Evolutionary conservation across 2,113 vertebrate genomes (phyloP), one percentile per base, ranked within the genome.

Genomic region (Oenanthe melanoleuca): DNA sequence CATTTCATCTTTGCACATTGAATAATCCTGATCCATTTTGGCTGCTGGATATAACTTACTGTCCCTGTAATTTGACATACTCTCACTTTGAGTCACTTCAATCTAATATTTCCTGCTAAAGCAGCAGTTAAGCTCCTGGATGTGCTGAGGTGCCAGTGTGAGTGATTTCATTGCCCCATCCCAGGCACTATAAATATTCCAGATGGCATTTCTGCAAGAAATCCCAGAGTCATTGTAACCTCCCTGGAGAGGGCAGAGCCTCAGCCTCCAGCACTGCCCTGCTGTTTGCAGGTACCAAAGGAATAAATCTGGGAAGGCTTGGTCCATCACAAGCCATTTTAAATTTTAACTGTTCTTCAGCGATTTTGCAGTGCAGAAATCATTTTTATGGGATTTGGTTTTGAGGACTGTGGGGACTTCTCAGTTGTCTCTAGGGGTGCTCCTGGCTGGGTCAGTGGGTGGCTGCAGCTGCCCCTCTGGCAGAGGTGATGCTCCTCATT

Each of bases 211-310:
- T 88, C 67, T 66, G 81, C 84, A 26, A 81, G 95, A 96, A 89
- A 96, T 95, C 87, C 87, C 95, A 49, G 82, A 96, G 96, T 96
- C 96, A 90, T 95, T 2, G 1, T 60, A 31, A 47, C 84, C 86
- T 96, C 94, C 91, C 90, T 25, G 69, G 75, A 14, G 93, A 60
- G 81, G 53, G 78, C 71, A 49, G 79, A 34, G 28, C 65, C 84
- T 78, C 6, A 6, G 72, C 93, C 80, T 90, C 75, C 63, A 52
- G 23, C 33, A 6, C 83, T 77, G 5, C n/a, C 38, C 16, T 28
- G 81, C 79, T 64, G 2, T 15, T 65, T 61, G 34, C 63, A 66
- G 63, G 29, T 69, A 33, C 73, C 31, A 3, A 34, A 18, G 38
- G 23, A 66, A 5, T 6, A 57, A 53, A 14, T 12, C 21, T 2